Evolutionary conservation across 2,113 vertebrate genomes (phyloP), one percentile per base, ranked within the genome.

Genomic region (Apaloderma vittatum): DNA sequence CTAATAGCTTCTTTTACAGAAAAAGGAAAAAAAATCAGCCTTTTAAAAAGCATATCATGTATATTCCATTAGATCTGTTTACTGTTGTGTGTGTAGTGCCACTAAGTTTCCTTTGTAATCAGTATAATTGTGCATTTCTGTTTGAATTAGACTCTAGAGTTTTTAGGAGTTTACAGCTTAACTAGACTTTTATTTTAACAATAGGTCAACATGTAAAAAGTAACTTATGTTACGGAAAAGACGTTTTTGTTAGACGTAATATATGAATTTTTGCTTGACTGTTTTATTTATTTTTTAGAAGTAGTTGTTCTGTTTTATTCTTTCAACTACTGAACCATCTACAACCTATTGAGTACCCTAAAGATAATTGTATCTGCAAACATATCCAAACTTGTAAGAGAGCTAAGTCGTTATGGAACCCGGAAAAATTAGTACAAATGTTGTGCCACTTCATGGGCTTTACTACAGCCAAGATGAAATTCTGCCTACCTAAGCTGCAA

Each of bases 21-120:
- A 88, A 48, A 72, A 43, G 55, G 16, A 11, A 27, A 77, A 40
- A 61, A 74, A 72, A 27, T 48, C 0, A 0, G 23, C 32, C 9
- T 90, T 94, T 36, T 18, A 45, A 49, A 62, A 61, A 76, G 22
- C 0, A 0, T 29, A 8, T 6, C 1, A 8, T 51, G 0, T 30
- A 8, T 78, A 45, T 67, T 62, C 15, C 14, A 9, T 80, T 66
- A 58, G 29, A 32, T 77, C 43, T 85, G 22, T 76, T 86, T 81
- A 22, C 43, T 15, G 6, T 49, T 84, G 6, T 27, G 4, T 75
- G 10, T 51, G 16, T 40, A 57, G 45, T 19, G 63, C 48, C 74
- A 72, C 3, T 55, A 52, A n/a, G 32, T 57, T 11, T 11, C 68
- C 34, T 19, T 80, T 43, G 34, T 52, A 49, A 72, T 59, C 27